Evolutionary conservation across 1,140 invertebrate genomes (phyloP).

Genomic region (Vollenhovia emeryi): DNA sequence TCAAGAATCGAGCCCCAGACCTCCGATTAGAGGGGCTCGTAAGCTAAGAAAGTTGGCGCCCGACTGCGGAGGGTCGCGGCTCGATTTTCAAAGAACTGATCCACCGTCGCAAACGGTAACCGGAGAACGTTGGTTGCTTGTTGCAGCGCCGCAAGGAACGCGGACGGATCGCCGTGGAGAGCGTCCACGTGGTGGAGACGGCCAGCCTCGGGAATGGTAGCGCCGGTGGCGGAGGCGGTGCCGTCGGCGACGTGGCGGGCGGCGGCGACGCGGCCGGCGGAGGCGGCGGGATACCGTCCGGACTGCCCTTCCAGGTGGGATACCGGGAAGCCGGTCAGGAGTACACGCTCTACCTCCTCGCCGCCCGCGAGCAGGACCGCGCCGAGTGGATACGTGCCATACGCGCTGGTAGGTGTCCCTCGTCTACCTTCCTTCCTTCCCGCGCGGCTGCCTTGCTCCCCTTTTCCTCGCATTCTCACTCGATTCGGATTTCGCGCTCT

Average conservation of each 20-base stretch:
- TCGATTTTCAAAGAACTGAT: background rate
- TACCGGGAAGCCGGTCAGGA: conserved; percentile 90
- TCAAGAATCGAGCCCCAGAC: no score
- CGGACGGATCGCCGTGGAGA: conserved; percentile 90
- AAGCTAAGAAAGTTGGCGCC: background rate
- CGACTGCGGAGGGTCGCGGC: background rate
- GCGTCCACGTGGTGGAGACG: conserved; percentile 91
- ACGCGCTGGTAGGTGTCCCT: conserved; percentile 88
- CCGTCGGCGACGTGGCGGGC: conserved; percentile 71
- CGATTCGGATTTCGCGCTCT: background rate
- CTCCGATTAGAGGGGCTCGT: no score
- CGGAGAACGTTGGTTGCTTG: conserved; percentile 38
- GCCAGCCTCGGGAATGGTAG: conserved; percentile 87
- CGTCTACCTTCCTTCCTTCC: background rate
- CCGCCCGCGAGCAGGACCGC: conserved; percentile 89
- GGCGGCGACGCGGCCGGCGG: conserved; percentile 77
- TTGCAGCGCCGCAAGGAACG: conserved; percentile 91
- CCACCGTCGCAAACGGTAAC: conserved; percentile 1
- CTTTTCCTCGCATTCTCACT: background rate
- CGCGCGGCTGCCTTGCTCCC: no score
- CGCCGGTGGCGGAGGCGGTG: conserved; percentile 69
- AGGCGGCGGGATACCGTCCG: conserved; percentile 81
- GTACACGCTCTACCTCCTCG: conserved; percentile 92
- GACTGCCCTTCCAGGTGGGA: conserved; percentile 90
- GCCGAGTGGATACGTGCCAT: conserved; percentile 92